Conservation (phyloP, 2,113 vertebrate species). For the Crotophaga sulcirostris region DNA sequence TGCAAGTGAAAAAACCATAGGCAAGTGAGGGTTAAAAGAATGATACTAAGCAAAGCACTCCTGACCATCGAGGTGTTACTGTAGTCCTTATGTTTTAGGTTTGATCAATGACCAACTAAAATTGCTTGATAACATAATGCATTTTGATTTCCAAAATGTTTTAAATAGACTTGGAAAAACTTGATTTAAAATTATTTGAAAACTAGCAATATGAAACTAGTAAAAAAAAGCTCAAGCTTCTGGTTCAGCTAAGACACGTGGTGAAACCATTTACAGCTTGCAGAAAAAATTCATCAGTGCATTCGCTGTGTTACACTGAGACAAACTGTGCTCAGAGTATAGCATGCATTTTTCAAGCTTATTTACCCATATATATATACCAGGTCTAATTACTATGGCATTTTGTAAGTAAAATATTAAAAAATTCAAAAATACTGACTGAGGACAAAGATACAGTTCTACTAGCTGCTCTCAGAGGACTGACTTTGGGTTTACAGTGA, state of each 20-base stretch:
- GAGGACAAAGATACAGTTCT: not conserved
- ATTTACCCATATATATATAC: not conserved
- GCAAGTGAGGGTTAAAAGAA: not conserved
- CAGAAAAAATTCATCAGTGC: conserved; percentile 35
- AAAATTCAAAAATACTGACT: not conserved
- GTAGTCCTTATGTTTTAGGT: not conserved
- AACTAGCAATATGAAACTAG: not conserved
- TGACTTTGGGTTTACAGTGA: not conserved
- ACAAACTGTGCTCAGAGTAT: not conserved
- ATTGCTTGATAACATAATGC: not conserved
- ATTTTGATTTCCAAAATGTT: not conserved
- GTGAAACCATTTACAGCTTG: conserved; percentile 26
- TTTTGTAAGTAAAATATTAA: not conserved
- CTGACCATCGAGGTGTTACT: not conserved
- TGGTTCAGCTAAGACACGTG: conserved; percentile 19
- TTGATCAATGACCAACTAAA: not conserved
- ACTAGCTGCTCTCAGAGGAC: not conserved
- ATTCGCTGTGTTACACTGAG: not conserved
- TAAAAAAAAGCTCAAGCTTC: conserved; percentile 13
- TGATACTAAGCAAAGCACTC: not conserved
- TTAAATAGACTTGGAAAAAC: not conserved
- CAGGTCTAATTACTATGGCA: not conserved
- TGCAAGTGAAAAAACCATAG: not conserved
- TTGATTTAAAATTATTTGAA: not conserved
- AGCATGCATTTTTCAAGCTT: not conserved